Percentiles rank a stretch among this genome's conserved stretches.
Conservation (phyloP, 2,888 invertebrate genomes). For the Synergus gifuensis region DNA sequence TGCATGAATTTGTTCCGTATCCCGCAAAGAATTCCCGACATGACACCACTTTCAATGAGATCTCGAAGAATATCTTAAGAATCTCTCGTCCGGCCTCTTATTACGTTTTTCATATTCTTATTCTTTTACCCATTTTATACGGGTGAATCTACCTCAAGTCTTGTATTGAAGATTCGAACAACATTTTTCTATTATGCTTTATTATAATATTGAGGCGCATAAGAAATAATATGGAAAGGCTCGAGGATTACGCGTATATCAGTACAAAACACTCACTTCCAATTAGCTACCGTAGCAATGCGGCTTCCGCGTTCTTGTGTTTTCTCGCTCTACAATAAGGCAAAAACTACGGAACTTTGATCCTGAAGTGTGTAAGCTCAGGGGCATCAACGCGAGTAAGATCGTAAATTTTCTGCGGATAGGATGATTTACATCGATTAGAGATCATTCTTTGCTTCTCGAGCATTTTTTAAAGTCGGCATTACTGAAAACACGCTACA, state of each 20-base stretch:
- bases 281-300: constrained; percentile 34
- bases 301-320: constrained; percentile 39
- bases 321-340: constrained; percentile 38
- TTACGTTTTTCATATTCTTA: constrained; percentile 16
- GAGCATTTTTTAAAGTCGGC: background rate
- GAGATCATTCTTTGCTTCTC: background rate
- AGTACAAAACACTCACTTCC: constrained; percentile 38
- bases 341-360: constrained; percentile 39
- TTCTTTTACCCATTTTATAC: constrained; percentile 37
- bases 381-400: background rate
- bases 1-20: constrained; percentile 48
- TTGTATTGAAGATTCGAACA: background rate
- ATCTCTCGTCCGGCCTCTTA: background rate
- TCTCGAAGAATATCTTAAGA: constrained; percentile 23
- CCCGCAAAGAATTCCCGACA: constrained; percentile 47
- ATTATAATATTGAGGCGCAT: background rate
- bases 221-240: constrained; percentile 29
- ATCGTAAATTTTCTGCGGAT: constrained; percentile 8
- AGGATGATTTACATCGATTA: constrained; percentile 10
- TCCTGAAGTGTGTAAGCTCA: background rate
- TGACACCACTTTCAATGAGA: constrained; percentile 38
- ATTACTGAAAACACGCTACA: background rate
- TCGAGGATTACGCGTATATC: constrained; percentile 31
- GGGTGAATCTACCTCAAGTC: constrained; percentile 4
- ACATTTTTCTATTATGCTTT: constrained; percentile 5